A percentile compares a stretch with the other conserved stretches of the same genome.
These are phyloP conservation scores for Rhagonycha lutea DNA, from an alignment of 2,888 invertebrate species.

Conservation along the genomic window DNA sequence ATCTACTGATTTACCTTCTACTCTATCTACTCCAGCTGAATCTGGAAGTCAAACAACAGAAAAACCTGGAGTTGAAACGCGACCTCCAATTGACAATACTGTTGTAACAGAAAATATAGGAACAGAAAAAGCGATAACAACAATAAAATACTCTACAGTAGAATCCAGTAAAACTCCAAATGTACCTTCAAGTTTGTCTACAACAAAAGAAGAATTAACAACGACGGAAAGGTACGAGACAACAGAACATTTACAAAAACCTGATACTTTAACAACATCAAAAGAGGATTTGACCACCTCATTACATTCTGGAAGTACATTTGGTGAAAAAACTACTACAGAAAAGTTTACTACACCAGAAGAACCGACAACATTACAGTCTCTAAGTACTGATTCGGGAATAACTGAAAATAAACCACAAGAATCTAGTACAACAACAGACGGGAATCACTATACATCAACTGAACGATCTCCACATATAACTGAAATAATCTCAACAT, in stretches of 20 bases:
- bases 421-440: not conserved
- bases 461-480: not conserved
- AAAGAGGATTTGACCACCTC: not conserved
- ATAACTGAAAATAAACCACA: not conserved
- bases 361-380: not conserved
- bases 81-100: not conserved
- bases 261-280: not conserved
- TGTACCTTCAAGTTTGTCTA: too few species aligned
- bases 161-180: not conserved
- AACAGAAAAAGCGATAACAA: not conserved
- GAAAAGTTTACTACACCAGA: not conserved
- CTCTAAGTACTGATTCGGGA: not conserved
- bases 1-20: not conserved
- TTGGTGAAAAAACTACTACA: not conserved
- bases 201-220: not conserved
- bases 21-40: not conserved
- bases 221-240: not conserved
- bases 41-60: not conserved
- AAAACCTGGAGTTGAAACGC: not conserved
- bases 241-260: too few species aligned
- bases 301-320: not conserved
- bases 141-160: not conserved
- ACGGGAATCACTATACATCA: not conserved
- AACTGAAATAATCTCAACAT: not conserved
- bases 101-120: not conserved